Conservation (phyloP, 1,140 invertebrate species). For the Ctenoplectra terminalis region DNA sequence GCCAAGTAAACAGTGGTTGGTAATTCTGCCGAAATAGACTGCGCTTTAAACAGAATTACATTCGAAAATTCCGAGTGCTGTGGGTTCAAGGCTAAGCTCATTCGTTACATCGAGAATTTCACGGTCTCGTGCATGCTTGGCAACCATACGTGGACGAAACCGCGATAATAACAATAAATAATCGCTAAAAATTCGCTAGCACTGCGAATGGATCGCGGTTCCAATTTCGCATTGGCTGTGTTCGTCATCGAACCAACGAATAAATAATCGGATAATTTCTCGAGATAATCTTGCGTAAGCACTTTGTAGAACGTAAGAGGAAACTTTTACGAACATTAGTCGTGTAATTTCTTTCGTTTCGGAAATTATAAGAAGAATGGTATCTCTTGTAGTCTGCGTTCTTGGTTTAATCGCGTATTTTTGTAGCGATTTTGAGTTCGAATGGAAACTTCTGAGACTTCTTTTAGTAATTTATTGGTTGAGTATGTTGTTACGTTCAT, state of each 20-base stretch:
- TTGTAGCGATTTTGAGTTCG: no score
- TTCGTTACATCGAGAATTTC: constrained; percentile 5
- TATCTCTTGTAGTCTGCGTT: no score
- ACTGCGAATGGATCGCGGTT: not conserved
- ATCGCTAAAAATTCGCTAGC: constrained; percentile 8
- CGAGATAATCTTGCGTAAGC: no score
- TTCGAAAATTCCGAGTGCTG: not conserved
- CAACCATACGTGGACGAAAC: not conserved
- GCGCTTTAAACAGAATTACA: not conserved
- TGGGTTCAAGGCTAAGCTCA: constrained; percentile 14
- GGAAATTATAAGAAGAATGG: no score
- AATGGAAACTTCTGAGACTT: no score
- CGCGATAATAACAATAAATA: constrained; percentile 36
- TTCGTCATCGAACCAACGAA: constrained; percentile 10
- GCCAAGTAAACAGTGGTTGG: not conserved
- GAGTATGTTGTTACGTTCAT: no score
- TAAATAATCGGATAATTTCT: no score
- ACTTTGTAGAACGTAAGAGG: no score
- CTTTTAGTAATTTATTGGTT: no score
- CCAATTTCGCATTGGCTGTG: not conserved
- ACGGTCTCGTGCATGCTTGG: constrained; percentile 3
- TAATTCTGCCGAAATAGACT: not conserved
- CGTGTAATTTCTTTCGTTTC: no score
- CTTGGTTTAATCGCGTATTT: no score
- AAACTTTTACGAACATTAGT: no score